Percentiles rank a stretch among this genome's conserved stretches.
These are phyloP conservation scores for Synaphobranchus kaupii DNA, from an alignment of 2,797 vertebrate genomes.

Conservation along the genomic window DNA sequence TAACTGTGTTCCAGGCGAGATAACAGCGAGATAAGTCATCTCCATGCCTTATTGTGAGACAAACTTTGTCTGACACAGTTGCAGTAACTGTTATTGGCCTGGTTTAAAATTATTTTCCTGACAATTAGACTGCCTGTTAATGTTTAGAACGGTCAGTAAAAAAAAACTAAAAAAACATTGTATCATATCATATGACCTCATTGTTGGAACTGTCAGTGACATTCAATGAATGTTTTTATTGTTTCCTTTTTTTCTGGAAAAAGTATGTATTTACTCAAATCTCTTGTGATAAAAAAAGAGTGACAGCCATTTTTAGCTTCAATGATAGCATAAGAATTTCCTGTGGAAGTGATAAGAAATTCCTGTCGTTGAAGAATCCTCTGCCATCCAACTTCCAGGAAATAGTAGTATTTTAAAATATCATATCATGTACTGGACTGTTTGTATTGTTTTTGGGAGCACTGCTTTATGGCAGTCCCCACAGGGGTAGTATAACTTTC, in stretches of 20 bases:
- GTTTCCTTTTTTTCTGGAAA: background rate
- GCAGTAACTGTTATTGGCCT: background rate
- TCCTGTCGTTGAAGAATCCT: constrained; percentile 25
- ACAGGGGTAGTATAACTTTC: background rate
- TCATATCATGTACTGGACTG: constrained; percentile 22
- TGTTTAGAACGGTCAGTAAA: background rate
- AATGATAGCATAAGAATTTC: constrained; percentile 35
- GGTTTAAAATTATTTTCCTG: background rate
- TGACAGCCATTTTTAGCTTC: constrained; percentile 15
- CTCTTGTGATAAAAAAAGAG: background rate
- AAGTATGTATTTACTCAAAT: constrained; percentile 10
- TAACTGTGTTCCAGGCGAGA: background rate
- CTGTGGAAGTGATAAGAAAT: constrained; percentile 38
- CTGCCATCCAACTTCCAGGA: constrained; percentile 13
- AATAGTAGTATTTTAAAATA: constrained; percentile 29
- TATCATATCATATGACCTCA: background rate
- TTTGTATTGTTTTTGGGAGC: constrained; percentile 32
- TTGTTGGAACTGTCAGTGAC: constrained; percentile 12
- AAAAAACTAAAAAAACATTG: too few relatives aligned
- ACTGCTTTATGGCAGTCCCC: constrained; percentile 8
- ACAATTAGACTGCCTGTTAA: background rate
- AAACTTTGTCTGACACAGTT: background rate
- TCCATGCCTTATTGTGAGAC: background rate
- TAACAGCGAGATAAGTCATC: background rate
- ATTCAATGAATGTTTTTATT: background rate